These are phyloP conservation scores for Suncus etruscus DNA, from an alignment of 2,113 vertebrate genomes.

Conservation along the genomic window DNA sequence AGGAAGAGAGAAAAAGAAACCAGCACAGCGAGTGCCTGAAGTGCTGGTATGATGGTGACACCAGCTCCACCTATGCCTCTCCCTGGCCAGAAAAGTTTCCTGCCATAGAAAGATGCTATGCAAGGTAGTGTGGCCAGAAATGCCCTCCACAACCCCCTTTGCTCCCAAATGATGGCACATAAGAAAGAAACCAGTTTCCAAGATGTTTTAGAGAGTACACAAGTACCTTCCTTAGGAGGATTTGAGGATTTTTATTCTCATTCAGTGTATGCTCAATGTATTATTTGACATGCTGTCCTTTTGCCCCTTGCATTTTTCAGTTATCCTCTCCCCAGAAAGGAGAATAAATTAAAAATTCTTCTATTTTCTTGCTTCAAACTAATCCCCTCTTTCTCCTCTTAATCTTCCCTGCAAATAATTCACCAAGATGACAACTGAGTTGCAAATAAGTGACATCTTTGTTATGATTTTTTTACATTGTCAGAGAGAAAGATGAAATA, in stretches of 20 bases:
- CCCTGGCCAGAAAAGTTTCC: conserved; percentile 93
- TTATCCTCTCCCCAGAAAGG: conserved; percentile 2
- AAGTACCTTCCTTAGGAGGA: no score
- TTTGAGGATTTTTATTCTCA: no score
- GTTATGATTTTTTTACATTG: background rate
- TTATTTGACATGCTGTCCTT: background rate
- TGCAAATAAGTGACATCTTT: background rate
- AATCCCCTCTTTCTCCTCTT: conserved; percentile 28
- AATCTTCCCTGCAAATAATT: conserved; percentile 7
- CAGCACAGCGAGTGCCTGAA: conserved; percentile 93
- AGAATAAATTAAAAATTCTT: background rate
- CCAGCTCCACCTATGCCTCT: conserved; percentile 90
- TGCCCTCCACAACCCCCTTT: no score
- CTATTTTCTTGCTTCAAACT: background rate
- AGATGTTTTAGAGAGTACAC: no score
- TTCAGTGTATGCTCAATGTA: no score
- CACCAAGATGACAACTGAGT: background rate
- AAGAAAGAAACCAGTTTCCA: no score
- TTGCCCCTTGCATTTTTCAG: background rate
- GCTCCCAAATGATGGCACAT: no score
- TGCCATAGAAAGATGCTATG: conserved; percentile 89
- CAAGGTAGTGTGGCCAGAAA: conserved; percentile 86
- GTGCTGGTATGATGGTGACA: conserved; percentile 89
- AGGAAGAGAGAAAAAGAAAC: conserved; percentile 93
- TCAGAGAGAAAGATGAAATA: conserved; percentile 49